These are phyloP conservation scores for Lissocephala sabroskyi DNA, from an alignment of 2,888 invertebrate species.

Conservation along the genomic window DNA sequence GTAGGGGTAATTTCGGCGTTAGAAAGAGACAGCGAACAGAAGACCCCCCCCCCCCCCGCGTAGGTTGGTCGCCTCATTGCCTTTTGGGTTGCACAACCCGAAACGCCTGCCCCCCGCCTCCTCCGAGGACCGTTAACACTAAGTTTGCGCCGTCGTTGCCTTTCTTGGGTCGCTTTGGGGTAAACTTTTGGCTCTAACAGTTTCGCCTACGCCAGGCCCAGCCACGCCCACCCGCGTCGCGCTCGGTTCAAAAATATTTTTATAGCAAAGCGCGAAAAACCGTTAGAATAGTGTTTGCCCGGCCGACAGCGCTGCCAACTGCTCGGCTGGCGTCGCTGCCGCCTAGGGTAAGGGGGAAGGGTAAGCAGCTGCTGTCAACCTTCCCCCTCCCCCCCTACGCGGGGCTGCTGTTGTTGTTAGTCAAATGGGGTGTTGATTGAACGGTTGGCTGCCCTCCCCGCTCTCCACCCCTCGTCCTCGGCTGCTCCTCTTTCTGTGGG, in stretches of 20 bases:
- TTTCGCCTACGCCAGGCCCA: constrained; percentile 37
- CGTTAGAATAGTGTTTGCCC: constrained; percentile 65
- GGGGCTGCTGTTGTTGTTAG: constrained; percentile 36
- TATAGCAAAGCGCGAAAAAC: constrained; percentile 58
- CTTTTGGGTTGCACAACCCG: too few species aligned
- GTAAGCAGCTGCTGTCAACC: constrained; percentile 3
- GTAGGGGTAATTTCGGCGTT: neutral
- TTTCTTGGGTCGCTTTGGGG: too few species aligned
- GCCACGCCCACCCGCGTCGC: constrained; percentile 21
- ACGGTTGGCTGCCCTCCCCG: constrained; percentile 47
- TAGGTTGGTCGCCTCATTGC: too few species aligned
- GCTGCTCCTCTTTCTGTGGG: neutral
- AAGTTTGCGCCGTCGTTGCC: too few species aligned
- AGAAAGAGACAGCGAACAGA: constrained; percentile 20
- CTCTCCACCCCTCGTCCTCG: constrained; percentile 4
- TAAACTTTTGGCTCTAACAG: constrained; percentile 59
- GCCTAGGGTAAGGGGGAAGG: neutral
- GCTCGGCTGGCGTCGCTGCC: constrained; percentile 14
- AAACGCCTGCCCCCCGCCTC: too few species aligned
- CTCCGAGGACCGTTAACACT: too few species aligned
- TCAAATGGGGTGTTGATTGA: constrained; percentile 65
- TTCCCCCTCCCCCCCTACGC: neutral
- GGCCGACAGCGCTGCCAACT: too few species aligned
- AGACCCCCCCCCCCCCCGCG: too few species aligned
- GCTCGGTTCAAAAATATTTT: constrained; percentile 63